These are phyloP conservation scores for Coreoperca whiteheadi DNA, from an alignment of 2,113 vertebrate species.

Conservation along the genomic window DNA sequence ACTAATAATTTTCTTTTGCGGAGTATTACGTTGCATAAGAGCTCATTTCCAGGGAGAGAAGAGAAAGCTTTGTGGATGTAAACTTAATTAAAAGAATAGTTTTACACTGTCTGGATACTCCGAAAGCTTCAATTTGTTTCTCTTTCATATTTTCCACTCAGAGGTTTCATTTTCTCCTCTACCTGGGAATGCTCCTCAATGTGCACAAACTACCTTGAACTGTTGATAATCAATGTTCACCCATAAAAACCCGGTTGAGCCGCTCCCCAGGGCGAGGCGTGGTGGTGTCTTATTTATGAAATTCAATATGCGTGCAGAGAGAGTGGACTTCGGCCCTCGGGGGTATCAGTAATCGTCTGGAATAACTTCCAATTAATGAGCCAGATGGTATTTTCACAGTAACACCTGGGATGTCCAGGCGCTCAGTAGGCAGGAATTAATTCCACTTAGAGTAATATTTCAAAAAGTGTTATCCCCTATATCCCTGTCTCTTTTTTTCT, in stretches of 20 bases:
- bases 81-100: constrained; percentile 56
- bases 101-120: constrained; percentile 45
- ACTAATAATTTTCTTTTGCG: not conserved
- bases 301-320: constrained; percentile 68
- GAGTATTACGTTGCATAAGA: constrained; percentile 6
- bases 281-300: constrained; percentile 77
- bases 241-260: constrained; percentile 52
- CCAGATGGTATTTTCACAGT: constrained; percentile 82
- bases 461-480: constrained; percentile 68
- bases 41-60: constrained; percentile 35
- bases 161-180: constrained; percentile 48
- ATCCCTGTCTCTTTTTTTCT: constrained; percentile 43
- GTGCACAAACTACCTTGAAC: constrained; percentile 66
- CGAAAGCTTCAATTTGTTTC: constrained; percentile 43
- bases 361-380: constrained; percentile 82
- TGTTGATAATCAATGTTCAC: constrained; percentile 74
- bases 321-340: constrained; percentile 59
- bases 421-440: constrained; percentile 67
- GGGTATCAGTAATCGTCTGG: constrained; percentile 78
- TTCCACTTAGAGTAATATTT: constrained; percentile 73
- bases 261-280: constrained; percentile 28
- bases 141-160: constrained; percentile 42
- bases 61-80: constrained; percentile 33
- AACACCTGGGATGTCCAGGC: constrained; percentile 81
- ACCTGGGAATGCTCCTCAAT: constrained; percentile 49